phyloP scores from a whole-genome alignment of 1,140 invertebrate species.

The Megalonaias nervosa region DNA sequence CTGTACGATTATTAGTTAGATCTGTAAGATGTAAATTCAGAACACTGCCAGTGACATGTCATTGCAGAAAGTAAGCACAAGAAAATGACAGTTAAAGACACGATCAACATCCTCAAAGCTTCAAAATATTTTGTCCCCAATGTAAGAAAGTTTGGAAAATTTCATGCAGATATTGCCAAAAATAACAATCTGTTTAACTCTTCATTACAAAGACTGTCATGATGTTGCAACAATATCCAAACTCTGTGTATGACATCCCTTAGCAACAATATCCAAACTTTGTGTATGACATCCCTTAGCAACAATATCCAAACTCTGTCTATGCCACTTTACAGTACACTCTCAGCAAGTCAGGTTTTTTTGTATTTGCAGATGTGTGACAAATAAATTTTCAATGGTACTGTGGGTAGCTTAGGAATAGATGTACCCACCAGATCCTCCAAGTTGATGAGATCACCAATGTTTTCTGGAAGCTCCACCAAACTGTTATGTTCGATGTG shows the following conservation, averaged over 20 bases:
- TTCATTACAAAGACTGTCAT: neutral
- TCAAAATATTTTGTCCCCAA: too few relatives aligned
- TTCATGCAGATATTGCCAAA: neutral
- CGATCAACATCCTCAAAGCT: too few relatives aligned
- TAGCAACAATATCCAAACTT: neutral
- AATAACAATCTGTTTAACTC: neutral
- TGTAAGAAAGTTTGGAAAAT: too few relatives aligned
- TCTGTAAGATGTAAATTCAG: too few relatives aligned
- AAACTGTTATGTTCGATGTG: conserved; percentile 69
- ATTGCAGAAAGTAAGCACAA: too few relatives aligned
- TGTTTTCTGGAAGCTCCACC: conserved; percentile 60
- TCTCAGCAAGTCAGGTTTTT: neutral
- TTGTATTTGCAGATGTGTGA: neutral
- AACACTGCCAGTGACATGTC: too few relatives aligned
- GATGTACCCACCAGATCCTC: conserved; percentile 70
- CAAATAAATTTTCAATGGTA: neutral
- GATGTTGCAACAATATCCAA: neutral
- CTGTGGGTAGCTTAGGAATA: neutral
- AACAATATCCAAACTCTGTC: neutral
- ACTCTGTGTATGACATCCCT: neutral
- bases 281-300: neutral
- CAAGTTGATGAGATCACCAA: conserved; percentile 69
- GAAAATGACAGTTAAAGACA: too few relatives aligned
- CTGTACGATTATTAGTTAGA: too few relatives aligned
- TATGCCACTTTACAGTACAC: conserved; percentile 5